phyloP scores from a whole-genome alignment of 2,888 invertebrate species.

The Drosophila nigritarsus region DNA sequence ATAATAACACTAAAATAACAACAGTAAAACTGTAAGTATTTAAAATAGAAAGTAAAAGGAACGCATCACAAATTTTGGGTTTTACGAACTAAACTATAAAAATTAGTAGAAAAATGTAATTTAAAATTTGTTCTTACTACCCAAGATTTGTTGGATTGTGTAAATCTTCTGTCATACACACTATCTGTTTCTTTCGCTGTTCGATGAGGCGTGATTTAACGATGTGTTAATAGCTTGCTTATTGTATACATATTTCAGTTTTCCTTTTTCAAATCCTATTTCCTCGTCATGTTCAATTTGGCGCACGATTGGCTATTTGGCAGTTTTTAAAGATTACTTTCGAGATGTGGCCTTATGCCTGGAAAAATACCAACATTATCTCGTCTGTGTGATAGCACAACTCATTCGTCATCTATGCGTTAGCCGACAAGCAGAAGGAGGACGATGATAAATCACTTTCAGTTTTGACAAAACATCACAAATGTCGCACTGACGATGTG shows the following conservation, averaged over 20 bases:
- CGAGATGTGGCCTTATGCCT: neutral
- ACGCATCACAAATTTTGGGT: neutral
- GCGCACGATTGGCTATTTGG: conserved; percentile 43
- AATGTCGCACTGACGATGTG: conserved; percentile 56
- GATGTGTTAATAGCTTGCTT: conserved; percentile 72
- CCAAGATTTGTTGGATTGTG: neutral
- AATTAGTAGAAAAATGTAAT: neutral
- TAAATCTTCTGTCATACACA: neutral
- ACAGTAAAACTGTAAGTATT: neutral
- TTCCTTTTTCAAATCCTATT: conserved; percentile 19
- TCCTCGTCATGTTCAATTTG: conserved; percentile 64
- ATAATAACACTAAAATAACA: neutral
- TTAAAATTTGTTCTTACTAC: neutral
- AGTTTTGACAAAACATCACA: conserved; percentile 78
- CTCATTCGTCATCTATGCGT: conserved; percentile 52
- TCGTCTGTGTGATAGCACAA: conserved; percentile 21
- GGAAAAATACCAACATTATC: conserved; percentile 48
- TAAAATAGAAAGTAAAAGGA: neutral
- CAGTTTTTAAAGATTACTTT: conserved; percentile 50
- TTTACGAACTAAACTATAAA: neutral
- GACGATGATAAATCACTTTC: conserved; percentile 76
- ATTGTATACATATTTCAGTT: conserved; percentile 52
- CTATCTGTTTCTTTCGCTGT: neutral
- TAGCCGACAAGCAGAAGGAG: conserved; percentile 10
- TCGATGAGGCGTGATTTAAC: conserved; percentile 45